Conservation (phyloP, 2,113 vertebrate species). For the Prionailurus viverrinus region DNA sequence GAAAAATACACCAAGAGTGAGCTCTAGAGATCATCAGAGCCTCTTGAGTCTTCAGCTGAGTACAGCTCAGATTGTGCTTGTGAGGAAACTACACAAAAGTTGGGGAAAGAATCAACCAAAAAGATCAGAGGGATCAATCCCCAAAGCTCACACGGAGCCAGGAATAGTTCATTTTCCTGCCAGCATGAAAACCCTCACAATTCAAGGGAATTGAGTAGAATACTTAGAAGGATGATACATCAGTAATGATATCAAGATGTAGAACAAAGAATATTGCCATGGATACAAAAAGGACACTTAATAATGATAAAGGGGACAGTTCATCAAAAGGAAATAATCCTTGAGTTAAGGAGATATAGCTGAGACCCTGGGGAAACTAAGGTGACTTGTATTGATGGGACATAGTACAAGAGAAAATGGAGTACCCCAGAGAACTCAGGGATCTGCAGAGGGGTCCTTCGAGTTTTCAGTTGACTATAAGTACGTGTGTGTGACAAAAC, state of each 20-base stretch:
- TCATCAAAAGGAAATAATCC: conserved; percentile 8
- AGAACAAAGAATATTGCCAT: background rate
- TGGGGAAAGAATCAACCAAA: conserved; percentile 1
- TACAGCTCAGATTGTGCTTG: background rate
- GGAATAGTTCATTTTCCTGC: background rate
- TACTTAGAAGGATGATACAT: background rate
- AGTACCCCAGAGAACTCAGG: background rate
- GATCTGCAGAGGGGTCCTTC: background rate
- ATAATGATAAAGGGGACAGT: background rate
- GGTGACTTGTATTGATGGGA: background rate
- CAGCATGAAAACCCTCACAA: background rate
- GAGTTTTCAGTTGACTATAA: background rate
- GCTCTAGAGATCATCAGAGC: background rate
- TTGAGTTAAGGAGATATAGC: background rate
- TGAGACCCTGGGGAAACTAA: background rate
- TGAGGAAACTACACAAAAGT: background rate
- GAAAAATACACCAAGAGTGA: background rate
- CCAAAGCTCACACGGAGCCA: background rate
- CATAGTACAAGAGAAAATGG: background rate
- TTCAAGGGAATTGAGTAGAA: background rate
- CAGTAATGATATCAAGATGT: background rate
- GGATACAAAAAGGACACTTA: background rate
- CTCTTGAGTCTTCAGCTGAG: background rate
- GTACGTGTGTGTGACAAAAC: background rate
- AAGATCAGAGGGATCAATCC: background rate